Percentiles rank a stretch among this genome's conserved stretches.
These are phyloP conservation scores for Poecilia wingei DNA, from an alignment of 2,797 vertebrate genomes.

Conservation along the genomic window DNA sequence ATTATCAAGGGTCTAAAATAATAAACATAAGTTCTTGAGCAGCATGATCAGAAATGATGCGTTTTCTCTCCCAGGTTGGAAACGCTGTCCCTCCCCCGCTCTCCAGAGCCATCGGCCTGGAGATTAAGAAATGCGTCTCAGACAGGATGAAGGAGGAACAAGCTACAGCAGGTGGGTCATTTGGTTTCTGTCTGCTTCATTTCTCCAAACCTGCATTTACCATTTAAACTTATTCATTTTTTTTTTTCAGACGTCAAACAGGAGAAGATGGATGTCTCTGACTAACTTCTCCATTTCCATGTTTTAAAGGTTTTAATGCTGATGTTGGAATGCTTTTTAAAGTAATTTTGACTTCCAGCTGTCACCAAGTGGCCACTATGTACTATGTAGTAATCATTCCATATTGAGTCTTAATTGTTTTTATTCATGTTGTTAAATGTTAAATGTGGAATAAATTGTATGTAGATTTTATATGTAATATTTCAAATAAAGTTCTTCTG, in stretches of 20 bases:
- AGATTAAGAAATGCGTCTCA: slow-evolving; percentile 87
- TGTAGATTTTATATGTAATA: slow-evolving; percentile 99
- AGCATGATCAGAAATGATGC: not conserved
- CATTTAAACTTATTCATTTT: fast-evolving
- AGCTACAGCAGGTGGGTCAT: slow-evolving; percentile 73
- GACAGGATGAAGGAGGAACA: slow-evolving; percentile 82
- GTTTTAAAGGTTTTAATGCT: slow-evolving; percentile 46
- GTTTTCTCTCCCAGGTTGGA: slow-evolving; percentile 83
- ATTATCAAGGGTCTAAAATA: not conserved
- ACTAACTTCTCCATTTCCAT: slow-evolving; percentile 64
- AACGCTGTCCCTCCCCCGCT: slow-evolving; percentile 96
- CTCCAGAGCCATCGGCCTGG: slow-evolving; percentile 91
- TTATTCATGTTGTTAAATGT: slow-evolving; percentile 82
- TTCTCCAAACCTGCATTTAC: not conserved
- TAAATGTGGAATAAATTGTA: slow-evolving; percentile 88
- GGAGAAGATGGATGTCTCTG: slow-evolving; percentile 83
- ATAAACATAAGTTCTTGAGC: not conserved
- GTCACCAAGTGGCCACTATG: slow-evolving; percentile 62
- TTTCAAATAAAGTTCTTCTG: slow-evolving; percentile 97
- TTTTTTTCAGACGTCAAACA: slow-evolving; percentile 77
- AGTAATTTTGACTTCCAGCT: slow-evolving; percentile 64
- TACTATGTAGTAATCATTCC: slow-evolving; percentile 79
- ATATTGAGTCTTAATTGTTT: slow-evolving; percentile 85
- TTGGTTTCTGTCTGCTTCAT: not conserved
- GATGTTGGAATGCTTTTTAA: slow-evolving; percentile 58